Evolutionary conservation across 1,140 invertebrate species (phyloP).

Genomic region (Colletes gigas): DNA sequence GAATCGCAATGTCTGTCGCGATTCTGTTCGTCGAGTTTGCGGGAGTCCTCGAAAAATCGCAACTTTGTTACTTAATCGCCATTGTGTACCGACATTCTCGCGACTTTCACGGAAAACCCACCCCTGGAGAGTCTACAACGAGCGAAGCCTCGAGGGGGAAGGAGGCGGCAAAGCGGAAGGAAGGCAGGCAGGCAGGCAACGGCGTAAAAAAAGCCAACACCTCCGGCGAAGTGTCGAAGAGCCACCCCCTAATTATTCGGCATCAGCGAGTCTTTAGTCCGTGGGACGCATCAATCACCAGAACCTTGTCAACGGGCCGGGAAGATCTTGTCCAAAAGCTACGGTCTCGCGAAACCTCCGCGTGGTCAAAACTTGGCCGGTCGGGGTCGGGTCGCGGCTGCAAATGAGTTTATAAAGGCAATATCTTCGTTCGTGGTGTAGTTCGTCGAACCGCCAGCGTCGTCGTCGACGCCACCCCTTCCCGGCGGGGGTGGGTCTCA

Average conservation of each 20-base stretch:
- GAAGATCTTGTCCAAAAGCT: conserved; percentile 60
- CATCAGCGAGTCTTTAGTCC: conserved; percentile 69
- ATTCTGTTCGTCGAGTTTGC: neutral
- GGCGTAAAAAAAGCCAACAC: conserved; percentile 66
- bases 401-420: conserved; percentile 81
- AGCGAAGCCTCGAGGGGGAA: too few relatives aligned
- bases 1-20: neutral
- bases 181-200: neutral
- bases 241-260: conserved; percentile 67
- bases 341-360: conserved; percentile 17
- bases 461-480: conserved; percentile 23
- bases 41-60: conserved; percentile 27
- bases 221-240: conserved; percentile 70
- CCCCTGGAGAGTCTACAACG: neutral
- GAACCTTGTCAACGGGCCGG: conserved; percentile 48
- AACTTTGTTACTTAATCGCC: conserved; percentile 40
- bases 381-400: conserved; percentile 68
- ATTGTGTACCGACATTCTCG: conserved; percentile 18
- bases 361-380: conserved; percentile 64
- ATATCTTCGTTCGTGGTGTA: conserved; percentile 72
- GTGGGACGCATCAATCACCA: conserved; percentile 67
- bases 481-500: conserved; percentile 34
- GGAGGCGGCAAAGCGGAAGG: neutral
- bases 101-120: neutral
- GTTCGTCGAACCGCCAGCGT: conserved; percentile 63